Conservation (phyloP, 2,888 invertebrate genomes). For the Leptopilina syphax region DNA sequence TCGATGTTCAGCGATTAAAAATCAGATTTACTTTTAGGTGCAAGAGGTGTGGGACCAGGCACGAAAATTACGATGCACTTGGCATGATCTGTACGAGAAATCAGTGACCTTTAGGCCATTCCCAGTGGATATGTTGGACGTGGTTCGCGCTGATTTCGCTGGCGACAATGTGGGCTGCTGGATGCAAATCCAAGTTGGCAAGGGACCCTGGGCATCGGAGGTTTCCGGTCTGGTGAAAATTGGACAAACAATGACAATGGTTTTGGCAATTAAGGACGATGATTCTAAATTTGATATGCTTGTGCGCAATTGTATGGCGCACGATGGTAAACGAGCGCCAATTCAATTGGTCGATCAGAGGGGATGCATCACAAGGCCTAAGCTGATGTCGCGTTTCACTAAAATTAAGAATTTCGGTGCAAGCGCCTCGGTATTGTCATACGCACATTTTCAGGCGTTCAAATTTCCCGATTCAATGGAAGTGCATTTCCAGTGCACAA, state of each 20-base stretch:
- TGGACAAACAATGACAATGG: conserved; percentile 98
- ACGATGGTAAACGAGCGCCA: conserved; percentile 95
- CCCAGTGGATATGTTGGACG: conserved; percentile 96
- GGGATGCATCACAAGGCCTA: conserved; percentile 94
- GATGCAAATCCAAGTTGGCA: conserved; percentile 98
- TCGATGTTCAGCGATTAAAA: neutral
- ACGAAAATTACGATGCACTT: conserved; percentile 92
- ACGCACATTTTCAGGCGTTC: conserved; percentile 96
- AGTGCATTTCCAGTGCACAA: conserved; percentile 96
- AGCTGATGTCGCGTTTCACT: conserved; percentile 94
- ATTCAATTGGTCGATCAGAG: conserved; percentile 95
- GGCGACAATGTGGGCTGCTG: conserved; percentile 97
- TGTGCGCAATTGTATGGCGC: conserved; percentile 95
- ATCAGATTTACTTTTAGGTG: conserved; percentile 77
- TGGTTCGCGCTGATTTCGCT: conserved; percentile 95
- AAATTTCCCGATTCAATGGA: conserved; percentile 98
- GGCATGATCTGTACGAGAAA: conserved; percentile 97
- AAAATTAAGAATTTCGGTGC: conserved; percentile 97
- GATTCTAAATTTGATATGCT: conserved; percentile 97
- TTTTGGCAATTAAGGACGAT: conserved; percentile 95
- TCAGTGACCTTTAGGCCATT: conserved; percentile 96
- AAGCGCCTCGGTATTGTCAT: conserved; percentile 93
- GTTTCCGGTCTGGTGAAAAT: conserved; percentile 96
- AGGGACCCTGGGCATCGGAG: conserved; percentile 97
- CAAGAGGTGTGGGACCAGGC: conserved; percentile 98